These are phyloP conservation scores for Pemphigus obesinymphae DNA, from an alignment of 1,140 invertebrate species.

Conservation along the genomic window DNA sequence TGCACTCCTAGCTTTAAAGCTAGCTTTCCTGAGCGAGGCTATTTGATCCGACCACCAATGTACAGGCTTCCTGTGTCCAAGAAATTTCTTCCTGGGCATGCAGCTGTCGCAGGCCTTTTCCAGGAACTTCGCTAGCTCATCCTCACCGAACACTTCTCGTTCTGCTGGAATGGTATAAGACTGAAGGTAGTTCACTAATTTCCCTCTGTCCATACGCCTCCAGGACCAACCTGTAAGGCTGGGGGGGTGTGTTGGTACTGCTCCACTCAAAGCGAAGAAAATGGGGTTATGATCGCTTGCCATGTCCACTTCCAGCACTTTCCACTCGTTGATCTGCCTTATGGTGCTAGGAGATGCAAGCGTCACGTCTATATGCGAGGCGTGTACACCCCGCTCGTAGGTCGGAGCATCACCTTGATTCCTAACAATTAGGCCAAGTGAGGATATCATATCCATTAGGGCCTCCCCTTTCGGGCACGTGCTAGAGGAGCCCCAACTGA, in stretches of 20 bases:
- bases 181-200: not conserved
- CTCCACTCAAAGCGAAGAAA: not conserved
- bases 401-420: no score
- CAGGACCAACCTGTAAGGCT: not conserved
- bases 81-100: not conserved
- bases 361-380: no score
- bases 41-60: not conserved
- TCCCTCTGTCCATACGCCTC: not conserved
- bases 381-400: no score
- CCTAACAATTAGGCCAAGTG: no score
- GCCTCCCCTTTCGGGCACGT: no score
- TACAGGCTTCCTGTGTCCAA: not conserved
- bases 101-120: not conserved
- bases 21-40: not conserved
- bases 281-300: not conserved
- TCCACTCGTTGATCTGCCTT: not conserved
- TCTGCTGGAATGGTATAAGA: not conserved
- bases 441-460: no score
- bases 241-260: not conserved
- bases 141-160: not conserved
- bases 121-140: not conserved
- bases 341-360: no score
- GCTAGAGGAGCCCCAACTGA: no score
- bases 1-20: not conserved
- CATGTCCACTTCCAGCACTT: not conserved